A percentile compares a stretch with the other conserved stretches of the same genome.
phyloP scores from a whole-genome alignment of 1,140 invertebrate genomes.

The Tribolium madens region DNA sequence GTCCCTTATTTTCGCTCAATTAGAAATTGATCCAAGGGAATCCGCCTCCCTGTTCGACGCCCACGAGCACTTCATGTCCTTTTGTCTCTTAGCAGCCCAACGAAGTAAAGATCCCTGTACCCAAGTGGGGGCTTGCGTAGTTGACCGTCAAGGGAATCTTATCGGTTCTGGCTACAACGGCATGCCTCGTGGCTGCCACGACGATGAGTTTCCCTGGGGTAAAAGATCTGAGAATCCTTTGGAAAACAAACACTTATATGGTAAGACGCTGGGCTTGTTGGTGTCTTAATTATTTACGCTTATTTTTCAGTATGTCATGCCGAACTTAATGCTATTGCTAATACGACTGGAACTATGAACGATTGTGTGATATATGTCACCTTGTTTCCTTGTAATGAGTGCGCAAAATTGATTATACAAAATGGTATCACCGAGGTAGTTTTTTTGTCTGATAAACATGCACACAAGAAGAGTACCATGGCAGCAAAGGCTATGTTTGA shows the following conservation, averaged over 20 bases:
- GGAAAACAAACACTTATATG: slow-evolving; percentile 87
- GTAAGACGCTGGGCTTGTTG: slow-evolving; percentile 66
- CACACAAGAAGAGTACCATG: slow-evolving; percentile 72
- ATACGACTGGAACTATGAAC: slow-evolving; percentile 81
- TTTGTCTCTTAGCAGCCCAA: slow-evolving; percentile 85
- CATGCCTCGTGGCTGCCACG: slow-evolving; percentile 89
- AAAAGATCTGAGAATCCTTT: slow-evolving; percentile 70
- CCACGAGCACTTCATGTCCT: slow-evolving; percentile 96
- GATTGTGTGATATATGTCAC: slow-evolving; percentile 78
- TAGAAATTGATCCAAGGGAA: slow-evolving; percentile 56
- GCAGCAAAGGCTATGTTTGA: slow-evolving; percentile 88
- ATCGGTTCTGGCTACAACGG: slow-evolving; percentile 97
- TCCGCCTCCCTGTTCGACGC: slow-evolving; percentile 68
- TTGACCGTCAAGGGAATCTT: slow-evolving; percentile 89
- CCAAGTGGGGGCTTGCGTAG: slow-evolving; percentile 95
- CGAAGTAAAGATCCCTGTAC: slow-evolving; percentile 93
- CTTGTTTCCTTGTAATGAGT: slow-evolving; percentile 85
- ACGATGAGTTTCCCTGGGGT: slow-evolving; percentile 91
- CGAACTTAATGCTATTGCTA: slow-evolving; percentile 85
- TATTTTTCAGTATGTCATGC: slow-evolving; percentile 89
- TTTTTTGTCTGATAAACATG: slow-evolving; percentile 59
- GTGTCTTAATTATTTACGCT: not conserved
- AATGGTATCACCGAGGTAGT: slow-evolving; percentile 75
- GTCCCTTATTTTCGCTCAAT: slow-evolving; percentile 41
- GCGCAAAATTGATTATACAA: slow-evolving; percentile 85